Evolutionary conservation across 2,888 invertebrate genomes (phyloP).

Genomic region (Lithophane semibrunnea): DNA sequence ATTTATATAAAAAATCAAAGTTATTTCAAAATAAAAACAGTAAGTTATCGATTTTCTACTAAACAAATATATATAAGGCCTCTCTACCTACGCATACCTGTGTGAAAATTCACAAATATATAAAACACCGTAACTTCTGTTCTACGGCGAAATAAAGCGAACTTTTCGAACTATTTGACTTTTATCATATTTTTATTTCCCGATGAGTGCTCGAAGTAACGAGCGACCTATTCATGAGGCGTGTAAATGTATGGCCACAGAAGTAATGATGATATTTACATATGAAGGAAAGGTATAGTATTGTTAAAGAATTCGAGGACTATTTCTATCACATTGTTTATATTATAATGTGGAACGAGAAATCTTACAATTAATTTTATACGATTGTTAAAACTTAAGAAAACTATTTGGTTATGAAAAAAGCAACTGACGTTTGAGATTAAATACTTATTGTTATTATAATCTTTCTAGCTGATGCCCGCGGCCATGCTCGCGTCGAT

Average conservation of each 20-base stretch:
- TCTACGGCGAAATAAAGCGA: not conserved
- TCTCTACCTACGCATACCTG: not conserved
- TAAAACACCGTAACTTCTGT: not conserved
- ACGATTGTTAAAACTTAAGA: not conserved
- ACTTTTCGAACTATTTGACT: not conserved
- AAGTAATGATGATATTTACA: not conserved
- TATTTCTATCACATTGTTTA: not conserved
- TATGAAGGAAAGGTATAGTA: not conserved
- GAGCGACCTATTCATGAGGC: constrained; percentile 1
- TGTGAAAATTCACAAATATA: not conserved
- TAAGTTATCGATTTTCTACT: not conserved
- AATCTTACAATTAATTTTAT: not conserved
- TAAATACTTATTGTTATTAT: too few relatives aligned
- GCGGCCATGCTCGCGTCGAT: too few relatives aligned
- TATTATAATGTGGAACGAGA: not conserved
- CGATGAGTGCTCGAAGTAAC: not conserved
- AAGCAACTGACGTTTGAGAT: not conserved
- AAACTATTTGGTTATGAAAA: not conserved
- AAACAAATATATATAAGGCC: too few relatives aligned
- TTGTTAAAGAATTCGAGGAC: not conserved
- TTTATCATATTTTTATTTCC: constrained; percentile 8
- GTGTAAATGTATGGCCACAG: not conserved
- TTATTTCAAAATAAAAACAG: not conserved
- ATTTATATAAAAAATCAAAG: not conserved
- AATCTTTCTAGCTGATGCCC: not conserved